These are phyloP conservation scores for Cydia strobilella DNA, from an alignment of 1,140 invertebrate genomes.

Conservation along the genomic window DNA sequence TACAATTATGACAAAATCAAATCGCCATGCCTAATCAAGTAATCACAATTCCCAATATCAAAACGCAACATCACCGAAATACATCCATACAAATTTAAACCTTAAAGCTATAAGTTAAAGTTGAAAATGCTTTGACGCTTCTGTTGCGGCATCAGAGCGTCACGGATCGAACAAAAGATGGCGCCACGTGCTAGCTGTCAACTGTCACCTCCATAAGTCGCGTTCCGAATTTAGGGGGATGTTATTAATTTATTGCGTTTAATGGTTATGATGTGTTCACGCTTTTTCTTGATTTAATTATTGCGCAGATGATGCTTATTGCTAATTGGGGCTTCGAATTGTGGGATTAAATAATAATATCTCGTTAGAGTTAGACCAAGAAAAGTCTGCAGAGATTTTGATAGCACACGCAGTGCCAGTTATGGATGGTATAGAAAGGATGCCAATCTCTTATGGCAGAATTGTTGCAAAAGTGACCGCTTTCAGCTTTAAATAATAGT, in stretches of 20 bases:
- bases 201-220: conserved; percentile 13
- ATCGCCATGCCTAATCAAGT: not conserved
- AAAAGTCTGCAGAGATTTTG: too few species aligned
- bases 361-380: too few species aligned
- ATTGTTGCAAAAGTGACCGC: too few species aligned
- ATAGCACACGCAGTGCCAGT: too few species aligned
- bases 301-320: not conserved
- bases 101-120: not conserved
- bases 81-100: not conserved
- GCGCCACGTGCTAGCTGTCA: conserved; percentile 9
- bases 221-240: conserved; percentile 12
- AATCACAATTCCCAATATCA: not conserved
- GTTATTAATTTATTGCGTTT: conserved; percentile 11
- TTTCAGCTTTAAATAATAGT: too few species aligned
- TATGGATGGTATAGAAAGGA: too few species aligned
- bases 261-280: conserved; percentile 4
- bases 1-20: conserved; percentile 19
- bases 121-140: not conserved
- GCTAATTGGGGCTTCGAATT: not conserved
- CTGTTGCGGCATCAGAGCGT: not conserved
- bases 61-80: not conserved
- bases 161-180: not conserved
- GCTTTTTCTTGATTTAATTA: conserved; percentile 9
- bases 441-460: too few species aligned
- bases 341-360: not conserved